Evolutionary conservation across 92 coral and sea anemone species (phyloP).

Genomic region (Pocillopora grandis): DNA sequence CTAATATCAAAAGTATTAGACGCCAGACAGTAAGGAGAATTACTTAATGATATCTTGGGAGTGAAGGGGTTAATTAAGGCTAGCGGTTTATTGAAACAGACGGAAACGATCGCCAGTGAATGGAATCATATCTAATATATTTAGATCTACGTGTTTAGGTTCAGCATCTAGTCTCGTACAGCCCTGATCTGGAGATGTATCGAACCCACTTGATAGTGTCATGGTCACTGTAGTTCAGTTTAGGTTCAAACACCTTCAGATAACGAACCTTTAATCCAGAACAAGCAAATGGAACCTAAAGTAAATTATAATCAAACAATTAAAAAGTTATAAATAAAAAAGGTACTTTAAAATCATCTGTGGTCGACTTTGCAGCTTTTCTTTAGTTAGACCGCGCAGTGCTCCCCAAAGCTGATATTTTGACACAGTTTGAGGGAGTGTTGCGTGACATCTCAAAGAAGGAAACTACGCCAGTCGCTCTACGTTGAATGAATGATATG

Average conservation of each 20-base stretch:
- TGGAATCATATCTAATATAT: background rate
- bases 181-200: slow-evolving; percentile 95
- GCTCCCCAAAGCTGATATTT: background rate
- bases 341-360: too few relatives aligned
- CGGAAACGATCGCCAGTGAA: background rate
- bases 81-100: background rate
- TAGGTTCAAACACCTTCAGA: slow-evolving; percentile 97
- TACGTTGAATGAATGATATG: too few relatives aligned
- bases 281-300: slow-evolving; percentile 97
- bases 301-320: background rate
- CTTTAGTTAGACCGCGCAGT: background rate
- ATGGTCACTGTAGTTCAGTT: slow-evolving; percentile 98
- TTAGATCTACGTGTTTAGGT: background rate
- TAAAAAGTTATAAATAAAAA: background rate
- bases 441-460: too few relatives aligned
- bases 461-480: too few relatives aligned
- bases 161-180: slow-evolving; percentile 97
- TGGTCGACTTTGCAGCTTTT: too few relatives aligned
- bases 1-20: too few relatives aligned
- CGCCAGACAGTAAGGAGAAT: too few relatives aligned
- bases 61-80: too few relatives aligned
- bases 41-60: too few relatives aligned
- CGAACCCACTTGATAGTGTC: slow-evolving; percentile 99
- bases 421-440: background rate
- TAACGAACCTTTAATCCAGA: slow-evolving; percentile 99